Base-by-base conservation (phyloP, 2,113 vertebrate genomes). In the Prunella fulvescens region DNA sequence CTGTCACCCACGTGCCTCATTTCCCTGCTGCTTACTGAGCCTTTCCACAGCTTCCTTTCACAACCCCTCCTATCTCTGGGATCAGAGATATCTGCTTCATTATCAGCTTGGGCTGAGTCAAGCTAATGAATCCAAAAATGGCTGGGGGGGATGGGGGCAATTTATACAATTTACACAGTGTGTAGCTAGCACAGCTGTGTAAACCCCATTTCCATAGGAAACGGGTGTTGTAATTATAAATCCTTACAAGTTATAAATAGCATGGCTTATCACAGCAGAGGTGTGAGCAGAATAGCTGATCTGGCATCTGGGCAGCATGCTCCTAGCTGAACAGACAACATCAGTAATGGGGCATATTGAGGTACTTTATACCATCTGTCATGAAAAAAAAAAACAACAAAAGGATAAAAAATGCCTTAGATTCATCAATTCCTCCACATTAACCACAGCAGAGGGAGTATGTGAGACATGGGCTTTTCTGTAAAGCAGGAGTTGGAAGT, bases 161-260 rank as follows among this genome's bases (percentile, higher is more conserved):
- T 70, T 94, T 39, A 54, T 50, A 62, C 58, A 47, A 73, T 90
- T 73, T 81, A 69, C 24, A 62, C 31, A 54, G 35, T 10, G 39
- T 58, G 73, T 23, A 73, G 67, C 56, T 54, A 61, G 42, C 74
- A 88, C 88, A 93, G 94, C 90, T 94, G 92, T 50, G 79, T 45
- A 85, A 96, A 79, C 33, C 70, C 72, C 0, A 3, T 93, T 93
- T 94, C 94, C 85, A 92, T 74, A 87, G 81, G 88, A 87, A 93
- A 90, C 4, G 11, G 31, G 85, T 42, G 60, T n/a, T 66, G 24
- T 39, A 94, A 94, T 95, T 95, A 93, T 42, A 76, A 94, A 93
- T 58, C 74, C 81, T 85, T 79, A n/a, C 61, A 79, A 74, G 85
- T 76, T 93, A 94, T 71, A 93, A 93, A 92, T 93, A 92, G 88